Evolutionary conservation across 2,888 invertebrate species (phyloP), one percentile per base, ranked within the genome.

Genomic region (Thera britannica): DNA sequence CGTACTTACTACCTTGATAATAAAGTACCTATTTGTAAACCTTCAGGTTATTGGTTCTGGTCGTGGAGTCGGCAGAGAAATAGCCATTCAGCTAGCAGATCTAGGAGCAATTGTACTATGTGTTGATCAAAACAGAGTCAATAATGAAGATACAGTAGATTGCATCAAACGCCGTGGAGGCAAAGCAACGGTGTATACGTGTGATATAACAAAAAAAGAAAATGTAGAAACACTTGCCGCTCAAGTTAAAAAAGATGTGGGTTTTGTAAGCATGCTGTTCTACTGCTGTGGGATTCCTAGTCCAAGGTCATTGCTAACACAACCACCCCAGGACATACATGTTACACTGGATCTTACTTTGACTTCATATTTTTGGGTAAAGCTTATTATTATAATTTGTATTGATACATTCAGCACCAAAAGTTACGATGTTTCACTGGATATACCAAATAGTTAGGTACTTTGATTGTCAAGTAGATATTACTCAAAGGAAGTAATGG

Each of bases 11-110:
- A 56, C 38, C 4, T 46, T 23, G 23, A 23, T 23, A 23, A 23
- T 23, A 23, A 23, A 23, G 23, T 23, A 23, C 23, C 23, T 59
- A 48, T 57, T 61, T 44, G 7, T 8, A 34, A 68, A 71, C 51
- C 78, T 87, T 57, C 78, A 95, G 95, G 92, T 97, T 9, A 95
- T 97, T 63, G 97, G 97, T n/a, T 94, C 96, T 54, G 96, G 96
- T 55, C 90, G 95, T 76, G 96, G 96, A 12, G 92, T 96, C 4
- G 96, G 96, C 0, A 92, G 94, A 67, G 95, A 96, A 80, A 85
- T 96, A 70, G 95, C 96, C 0, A 85, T 95, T 68, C 95, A 95
- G 77, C 82, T 96, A 65, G 94, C 95, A 1, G 87, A 88, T 9
- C 84, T 94, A 36, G 95, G 95, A 54, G 95, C 95, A 1, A 91